These are phyloP conservation scores for Malurus alboscapulatus DNA, from an alignment of 2,113 vertebrate species.

Conservation along the genomic window DNA sequence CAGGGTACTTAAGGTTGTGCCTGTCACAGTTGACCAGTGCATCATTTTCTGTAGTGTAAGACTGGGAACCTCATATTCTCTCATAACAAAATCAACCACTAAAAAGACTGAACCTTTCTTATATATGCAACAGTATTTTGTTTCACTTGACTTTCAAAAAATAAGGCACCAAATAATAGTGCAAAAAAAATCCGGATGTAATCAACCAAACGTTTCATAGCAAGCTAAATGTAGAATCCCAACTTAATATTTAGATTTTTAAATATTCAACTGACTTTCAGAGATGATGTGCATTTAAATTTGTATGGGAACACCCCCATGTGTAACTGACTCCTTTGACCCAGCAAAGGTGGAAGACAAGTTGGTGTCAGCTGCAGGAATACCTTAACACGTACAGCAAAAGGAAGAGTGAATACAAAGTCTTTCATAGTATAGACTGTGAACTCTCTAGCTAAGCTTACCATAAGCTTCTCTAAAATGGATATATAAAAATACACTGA, in stretches of 20 bases:
- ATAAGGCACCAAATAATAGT: neutral
- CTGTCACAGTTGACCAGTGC: neutral
- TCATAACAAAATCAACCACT: neutral
- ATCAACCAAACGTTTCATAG: neutral
- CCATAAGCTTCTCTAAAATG: neutral
- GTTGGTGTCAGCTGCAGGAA: neutral
- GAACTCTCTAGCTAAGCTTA: neutral
- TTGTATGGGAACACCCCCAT: fast-evolving
- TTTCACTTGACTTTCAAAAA: neutral
- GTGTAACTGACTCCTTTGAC: neutral
- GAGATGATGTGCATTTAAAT: neutral
- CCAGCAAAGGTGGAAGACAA: neutral
- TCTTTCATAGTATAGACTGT: neutral
- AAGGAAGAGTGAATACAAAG: neutral
- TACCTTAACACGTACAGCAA: fast-evolving
- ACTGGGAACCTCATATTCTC: neutral
- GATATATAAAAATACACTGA: neutral
- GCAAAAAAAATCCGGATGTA: neutral
- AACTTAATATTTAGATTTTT: neutral
- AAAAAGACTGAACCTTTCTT: neutral
- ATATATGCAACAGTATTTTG: neutral
- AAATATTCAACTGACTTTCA: neutral
- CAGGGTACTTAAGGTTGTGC: neutral
- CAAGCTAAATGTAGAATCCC: neutral
- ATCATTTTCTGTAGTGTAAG: neutral